Evolutionary conservation across 1,140 invertebrate species (phyloP).

Genomic region (Littorina saxatilis): DNA sequence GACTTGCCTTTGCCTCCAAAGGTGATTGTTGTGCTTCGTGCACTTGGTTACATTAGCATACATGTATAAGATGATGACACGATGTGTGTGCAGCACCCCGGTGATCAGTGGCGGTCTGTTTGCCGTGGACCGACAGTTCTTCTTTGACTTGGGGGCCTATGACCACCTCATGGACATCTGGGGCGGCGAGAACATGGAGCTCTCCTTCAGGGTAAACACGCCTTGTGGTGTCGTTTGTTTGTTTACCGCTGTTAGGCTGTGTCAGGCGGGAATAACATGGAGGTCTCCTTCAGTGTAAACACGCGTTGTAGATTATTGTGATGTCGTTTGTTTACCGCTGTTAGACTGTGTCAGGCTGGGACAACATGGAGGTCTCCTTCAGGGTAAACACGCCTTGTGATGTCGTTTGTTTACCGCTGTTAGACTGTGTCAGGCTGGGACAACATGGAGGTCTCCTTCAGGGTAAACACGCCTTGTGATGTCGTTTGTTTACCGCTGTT

Average conservation of each 20-base stretch:
- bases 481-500: not conserved
- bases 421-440: conserved; percentile 90
- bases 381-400: too few species aligned
- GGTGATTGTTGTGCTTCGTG: too few species aligned
- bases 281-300: too few species aligned
- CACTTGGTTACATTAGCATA: too few species aligned
- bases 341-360: too few species aligned
- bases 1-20: too few species aligned
- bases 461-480: conserved; percentile 79
- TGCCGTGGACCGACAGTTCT: conserved; percentile 92
- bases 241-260: not conserved
- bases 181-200: conserved; percentile 97
- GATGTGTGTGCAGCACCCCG: conserved; percentile 84
- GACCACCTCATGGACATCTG: conserved; percentile 81
- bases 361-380: too few species aligned
- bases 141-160: conserved; percentile 85
- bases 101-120: conserved; percentile 98
- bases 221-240: not conserved
- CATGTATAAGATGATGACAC: too few species aligned
- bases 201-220: conserved; percentile 89
- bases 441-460: conserved; percentile 97
- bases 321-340: too few species aligned
- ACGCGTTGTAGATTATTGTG: too few species aligned
- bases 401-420: conserved; percentile 95
- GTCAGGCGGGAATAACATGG: too few species aligned